Evolutionary conservation across 2,888 invertebrate species (phyloP).

Genomic region (Mechanitis mazaeus): DNA sequence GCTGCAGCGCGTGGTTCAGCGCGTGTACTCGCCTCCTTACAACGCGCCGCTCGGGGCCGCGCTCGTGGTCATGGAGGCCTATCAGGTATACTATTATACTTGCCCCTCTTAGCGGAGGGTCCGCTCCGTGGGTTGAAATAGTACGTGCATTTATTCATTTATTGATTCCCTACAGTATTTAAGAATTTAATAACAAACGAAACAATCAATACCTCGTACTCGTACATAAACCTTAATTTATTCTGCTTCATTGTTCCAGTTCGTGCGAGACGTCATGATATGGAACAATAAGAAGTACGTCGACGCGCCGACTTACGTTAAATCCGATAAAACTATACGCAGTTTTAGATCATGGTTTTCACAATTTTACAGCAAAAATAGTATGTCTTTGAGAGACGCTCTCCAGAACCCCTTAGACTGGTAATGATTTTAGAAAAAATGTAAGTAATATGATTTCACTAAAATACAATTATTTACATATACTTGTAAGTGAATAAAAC

Average conservation of each 20-base stretch:
- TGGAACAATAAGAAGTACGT: slow-evolving; percentile 92
- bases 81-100: slow-evolving; percentile 72
- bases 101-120: background rate
- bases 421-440: slow-evolving; percentile 31
- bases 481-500: background rate
- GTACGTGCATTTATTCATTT: too few relatives aligned
- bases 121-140: too few relatives aligned
- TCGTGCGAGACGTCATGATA: slow-evolving; percentile 88
- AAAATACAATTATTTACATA: too few relatives aligned
- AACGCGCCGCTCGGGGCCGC: slow-evolving; percentile 80
- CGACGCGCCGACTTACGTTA: slow-evolving; percentile 82
- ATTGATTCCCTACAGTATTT: too few relatives aligned
- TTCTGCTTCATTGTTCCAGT: slow-evolving; percentile 66
- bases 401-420: slow-evolving; percentile 49
- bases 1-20: slow-evolving; percentile 84
- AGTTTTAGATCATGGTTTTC: slow-evolving; percentile 87
- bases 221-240: background rate
- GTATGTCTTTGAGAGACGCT: slow-evolving; percentile 52
- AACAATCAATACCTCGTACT: background rate
- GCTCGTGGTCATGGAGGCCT: slow-evolving; percentile 80
- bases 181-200: too few relatives aligned
- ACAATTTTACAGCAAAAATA: slow-evolving; percentile 89
- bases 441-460: too few relatives aligned
- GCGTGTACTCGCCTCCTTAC: slow-evolving; percentile 81
- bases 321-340: slow-evolving; percentile 84